Conservation (phyloP, 2,888 invertebrate species). For the Malacosoma neustria region DNA sequence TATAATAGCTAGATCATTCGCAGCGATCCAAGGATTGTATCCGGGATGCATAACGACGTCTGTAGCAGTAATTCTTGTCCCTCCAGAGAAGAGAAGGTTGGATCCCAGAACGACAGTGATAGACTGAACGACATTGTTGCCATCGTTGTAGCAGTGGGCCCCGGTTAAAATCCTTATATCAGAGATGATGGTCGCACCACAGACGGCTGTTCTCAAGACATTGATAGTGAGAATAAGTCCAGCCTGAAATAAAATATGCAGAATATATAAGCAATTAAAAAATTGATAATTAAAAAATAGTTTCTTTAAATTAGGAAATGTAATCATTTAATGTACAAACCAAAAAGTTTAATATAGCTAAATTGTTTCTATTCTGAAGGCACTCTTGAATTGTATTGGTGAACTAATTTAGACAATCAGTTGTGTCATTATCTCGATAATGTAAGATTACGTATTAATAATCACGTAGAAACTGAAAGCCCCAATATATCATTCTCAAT, state of each 20-base stretch:
- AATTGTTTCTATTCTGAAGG: too few relatives aligned
- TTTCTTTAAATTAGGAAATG: too few relatives aligned
- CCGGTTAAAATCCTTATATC: conserved; percentile 26
- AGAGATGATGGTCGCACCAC: conserved; percentile 30
- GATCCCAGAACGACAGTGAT: conserved; percentile 31
- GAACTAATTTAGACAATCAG: too few relatives aligned
- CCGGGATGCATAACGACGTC: conserved; percentile 20
- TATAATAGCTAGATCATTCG: conserved; percentile 33
- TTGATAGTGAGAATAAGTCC: conserved; percentile 26
- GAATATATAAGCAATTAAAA: neutral
- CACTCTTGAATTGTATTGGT: too few relatives aligned
- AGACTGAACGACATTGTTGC: conserved; percentile 19
- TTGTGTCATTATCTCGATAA: too few relatives aligned
- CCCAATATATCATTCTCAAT: too few relatives aligned
- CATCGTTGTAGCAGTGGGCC: conserved; percentile 33
- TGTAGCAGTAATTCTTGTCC: conserved; percentile 22
- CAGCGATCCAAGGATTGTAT: conserved; percentile 24
- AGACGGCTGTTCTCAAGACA: conserved; percentile 21
- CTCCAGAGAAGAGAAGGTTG: conserved; percentile 30
- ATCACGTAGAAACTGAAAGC: too few relatives aligned
- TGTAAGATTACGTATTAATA: too few relatives aligned
- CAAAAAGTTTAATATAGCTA: too few relatives aligned
- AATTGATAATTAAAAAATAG: neutral
- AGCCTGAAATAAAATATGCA: conserved; percentile 18
- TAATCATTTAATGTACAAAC: too few relatives aligned